Conservation (phyloP, 2,113 vertebrate species). For the Triplophysa dalaica region DNA sequence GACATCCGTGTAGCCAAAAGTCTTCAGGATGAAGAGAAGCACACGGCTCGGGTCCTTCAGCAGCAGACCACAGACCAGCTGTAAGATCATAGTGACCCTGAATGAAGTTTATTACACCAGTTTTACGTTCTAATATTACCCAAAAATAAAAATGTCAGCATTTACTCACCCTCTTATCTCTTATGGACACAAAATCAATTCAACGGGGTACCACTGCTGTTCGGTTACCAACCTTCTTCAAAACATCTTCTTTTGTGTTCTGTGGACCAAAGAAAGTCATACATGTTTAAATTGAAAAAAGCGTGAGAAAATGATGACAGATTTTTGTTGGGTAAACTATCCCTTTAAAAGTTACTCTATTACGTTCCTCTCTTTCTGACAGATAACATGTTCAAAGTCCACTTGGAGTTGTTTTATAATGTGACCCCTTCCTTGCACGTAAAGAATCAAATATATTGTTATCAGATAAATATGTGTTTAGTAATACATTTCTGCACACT, state of each 20-base stretch:
- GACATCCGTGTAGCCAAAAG: constrained; percentile 71
- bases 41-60: constrained; percentile 53
- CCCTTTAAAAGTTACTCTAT: background rate
- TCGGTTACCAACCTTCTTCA: too few species aligned
- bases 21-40: constrained; percentile 73
- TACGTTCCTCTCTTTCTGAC: background rate
- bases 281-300: too few species aligned
- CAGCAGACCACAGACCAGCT: constrained; percentile 62
- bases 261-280: too few species aligned
- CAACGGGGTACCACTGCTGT: too few species aligned
- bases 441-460: background rate
- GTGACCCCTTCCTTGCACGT: background rate
- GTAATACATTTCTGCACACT: background rate
- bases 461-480: background rate
- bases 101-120: too few species aligned
- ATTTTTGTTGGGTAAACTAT: too few species aligned
- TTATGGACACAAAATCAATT: too few species aligned
- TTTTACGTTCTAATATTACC: background rate
- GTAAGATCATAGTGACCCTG: constrained; percentile 46
- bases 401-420: background rate
- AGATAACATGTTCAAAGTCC: constrained; percentile 23
- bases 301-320: too few species aligned
- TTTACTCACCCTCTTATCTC: too few species aligned
- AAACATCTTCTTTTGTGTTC: too few species aligned
- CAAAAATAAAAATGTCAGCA: too few species aligned